A percentile compares a stretch with the other conserved stretches of the same genome.
Conservation (phyloP, 2,113 vertebrate species). For the Prionailurus bengalensis region DNA sequence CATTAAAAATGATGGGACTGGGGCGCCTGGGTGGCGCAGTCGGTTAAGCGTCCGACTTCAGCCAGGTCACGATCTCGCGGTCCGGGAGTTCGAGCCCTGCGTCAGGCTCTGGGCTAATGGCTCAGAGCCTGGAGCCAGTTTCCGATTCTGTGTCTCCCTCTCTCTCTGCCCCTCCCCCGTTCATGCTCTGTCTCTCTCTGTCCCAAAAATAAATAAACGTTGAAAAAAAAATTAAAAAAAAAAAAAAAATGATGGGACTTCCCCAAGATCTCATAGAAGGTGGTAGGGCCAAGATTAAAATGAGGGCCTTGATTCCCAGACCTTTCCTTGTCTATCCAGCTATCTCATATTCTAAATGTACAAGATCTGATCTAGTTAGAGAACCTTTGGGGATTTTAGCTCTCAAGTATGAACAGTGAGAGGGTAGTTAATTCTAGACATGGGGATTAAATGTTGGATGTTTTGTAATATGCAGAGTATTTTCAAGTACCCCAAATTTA, state of each 20-base stretch:
- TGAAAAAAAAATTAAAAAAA: too few species aligned
- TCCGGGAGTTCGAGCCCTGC: too few species aligned
- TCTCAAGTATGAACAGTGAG: neutral
- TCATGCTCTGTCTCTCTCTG: too few species aligned
- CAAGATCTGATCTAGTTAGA: neutral
- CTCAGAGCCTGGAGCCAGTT: too few species aligned
- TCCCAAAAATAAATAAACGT: too few species aligned
- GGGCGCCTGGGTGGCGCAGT: too few species aligned
- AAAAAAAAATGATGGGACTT: neutral
- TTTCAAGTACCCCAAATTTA: constrained; percentile 17
- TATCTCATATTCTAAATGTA: neutral
- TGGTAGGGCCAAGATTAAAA: neutral
- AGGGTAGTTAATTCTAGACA: neutral
- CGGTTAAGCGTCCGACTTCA: too few species aligned
- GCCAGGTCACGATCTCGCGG: too few species aligned
- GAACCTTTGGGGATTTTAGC: neutral
- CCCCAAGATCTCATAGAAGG: neutral
- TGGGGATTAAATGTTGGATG: neutral
- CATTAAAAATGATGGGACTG: neutral
- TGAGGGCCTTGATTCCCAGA: neutral
- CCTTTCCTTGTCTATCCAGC: neutral
- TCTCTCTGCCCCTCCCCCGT: too few species aligned
- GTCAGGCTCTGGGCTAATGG: too few species aligned
- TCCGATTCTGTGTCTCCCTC: too few species aligned
- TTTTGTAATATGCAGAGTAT: neutral